phyloP scores from a whole-genome alignment of 2,888 invertebrate genomes.

The Drosophila emarginata region DNA sequence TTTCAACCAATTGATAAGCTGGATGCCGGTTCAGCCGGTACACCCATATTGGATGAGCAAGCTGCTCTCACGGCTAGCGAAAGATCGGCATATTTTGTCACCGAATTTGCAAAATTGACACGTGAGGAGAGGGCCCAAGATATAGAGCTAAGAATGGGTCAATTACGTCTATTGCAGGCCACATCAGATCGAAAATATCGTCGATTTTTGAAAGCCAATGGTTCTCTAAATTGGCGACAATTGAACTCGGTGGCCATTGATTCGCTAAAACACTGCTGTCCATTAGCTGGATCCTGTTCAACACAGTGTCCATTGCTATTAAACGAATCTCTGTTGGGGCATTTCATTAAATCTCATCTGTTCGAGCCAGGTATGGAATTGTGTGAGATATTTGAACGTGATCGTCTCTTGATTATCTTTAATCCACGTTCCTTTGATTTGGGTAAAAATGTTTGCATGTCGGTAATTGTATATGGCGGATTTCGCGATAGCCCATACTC shows the following conservation, averaged over 20 bases:
- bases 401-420: slow-evolving; percentile 40
- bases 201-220: not conserved
- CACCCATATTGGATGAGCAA: not conserved
- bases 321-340: slow-evolving; percentile 26
- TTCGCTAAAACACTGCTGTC: slow-evolving; percentile 15
- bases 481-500: not conserved
- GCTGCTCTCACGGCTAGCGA: not conserved
- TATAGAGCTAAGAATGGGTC: slow-evolving; percentile 12
- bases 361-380: slow-evolving; percentile 11
- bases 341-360: slow-evolving; percentile 35
- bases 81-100: not conserved
- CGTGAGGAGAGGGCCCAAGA: not conserved
- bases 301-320: slow-evolving; percentile 21
- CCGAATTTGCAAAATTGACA: slow-evolving; percentile 13
- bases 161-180: slow-evolving; percentile 32
- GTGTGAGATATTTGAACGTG: slow-evolving; percentile 22
- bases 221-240: not conserved
- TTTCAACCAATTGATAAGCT: slow-evolving; percentile 17
- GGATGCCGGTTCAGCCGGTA: not conserved
- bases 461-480: slow-evolving; percentile 36
- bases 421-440: slow-evolving; percentile 28
- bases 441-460: slow-evolving; percentile 42
- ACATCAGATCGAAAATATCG: not conserved
- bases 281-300: not conserved
- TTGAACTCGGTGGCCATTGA: not conserved